phyloP scores from a whole-genome alignment of 2,113 vertebrate species.

The Zeus faber region DNA sequence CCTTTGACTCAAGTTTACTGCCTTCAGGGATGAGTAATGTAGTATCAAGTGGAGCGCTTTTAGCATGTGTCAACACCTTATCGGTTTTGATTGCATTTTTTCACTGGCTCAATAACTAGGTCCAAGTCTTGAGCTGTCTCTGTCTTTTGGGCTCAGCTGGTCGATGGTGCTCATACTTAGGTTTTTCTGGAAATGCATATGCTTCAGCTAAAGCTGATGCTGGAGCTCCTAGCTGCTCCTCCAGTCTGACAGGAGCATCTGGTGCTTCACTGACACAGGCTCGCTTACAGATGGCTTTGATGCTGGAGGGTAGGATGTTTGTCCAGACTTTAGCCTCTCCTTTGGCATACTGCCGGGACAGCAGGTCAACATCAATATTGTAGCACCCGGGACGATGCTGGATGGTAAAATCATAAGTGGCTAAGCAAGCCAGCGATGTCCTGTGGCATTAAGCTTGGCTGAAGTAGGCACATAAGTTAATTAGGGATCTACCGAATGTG shows the following conservation, averaged over 20 bases:
- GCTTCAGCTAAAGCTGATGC: too few species aligned
- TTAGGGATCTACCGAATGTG: neutral
- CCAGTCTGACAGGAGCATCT: neutral
- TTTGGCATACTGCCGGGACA: too few species aligned
- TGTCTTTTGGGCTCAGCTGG: neutral
- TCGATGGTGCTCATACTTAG: neutral
- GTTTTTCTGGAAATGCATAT: too few species aligned
- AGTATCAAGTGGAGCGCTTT: neutral
- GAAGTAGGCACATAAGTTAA: neutral
- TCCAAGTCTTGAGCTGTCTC: neutral
- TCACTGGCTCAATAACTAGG: too few species aligned
- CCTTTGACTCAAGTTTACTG: neutral
- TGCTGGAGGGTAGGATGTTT: neutral
- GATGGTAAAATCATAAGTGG: neutral
- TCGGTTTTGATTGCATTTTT: too few species aligned
- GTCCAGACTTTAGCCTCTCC: too few species aligned
- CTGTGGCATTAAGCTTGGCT: too few species aligned
- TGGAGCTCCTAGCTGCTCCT: neutral
- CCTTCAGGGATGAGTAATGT: neutral
- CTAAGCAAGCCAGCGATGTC: neutral
- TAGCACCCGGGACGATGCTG: neutral
- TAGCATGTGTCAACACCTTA: too few species aligned
- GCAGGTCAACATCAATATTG: too few species aligned
- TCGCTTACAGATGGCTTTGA: neutral
- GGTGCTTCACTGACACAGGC: neutral